Evolutionary conservation across 2,113 vertebrate genomes (phyloP), one percentile per base, ranked within the genome.

Genomic region (Rhinolophus ferrumequinum): DNA sequence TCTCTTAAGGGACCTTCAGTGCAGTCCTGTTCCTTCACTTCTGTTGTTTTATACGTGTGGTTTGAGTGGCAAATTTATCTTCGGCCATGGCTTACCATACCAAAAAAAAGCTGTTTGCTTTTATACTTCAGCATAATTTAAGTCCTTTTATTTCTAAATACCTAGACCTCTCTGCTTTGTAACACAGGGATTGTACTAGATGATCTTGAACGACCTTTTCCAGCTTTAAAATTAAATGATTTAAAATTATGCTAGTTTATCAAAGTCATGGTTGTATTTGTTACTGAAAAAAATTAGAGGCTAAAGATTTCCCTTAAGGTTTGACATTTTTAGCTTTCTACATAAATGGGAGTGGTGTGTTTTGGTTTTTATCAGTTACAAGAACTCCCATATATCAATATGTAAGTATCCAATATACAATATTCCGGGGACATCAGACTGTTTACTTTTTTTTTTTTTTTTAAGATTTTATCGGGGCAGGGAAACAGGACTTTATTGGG

Each of bases 281-380:
- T 90, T 91, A 70, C 30, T 58, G 11, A 91, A 60, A 93, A 54
- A 90, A 70, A 84, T 44, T 30, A 83, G 22, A 90, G 64, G 47
- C 56, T 24, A 50, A 44, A 24, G 1, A 21, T 50, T 30, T 84
- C 8, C 69, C 18, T 87, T 38, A 95, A n/a, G 56, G 90, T 69
- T 82, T 86, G 81, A 47, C n/a, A 70, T 58, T 87, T 90, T 90
- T 77, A 67, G 58, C n/a, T 89, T 96, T 80, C 28, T 72, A n/a
- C 8, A 3, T 80, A 56, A 90, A 62, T 60, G 56, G 38, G 8
- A 88, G 11, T 91, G 67, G 6, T 60, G 30, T 60, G 44, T 76
- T 66, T 79, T 33, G 8, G 5, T 69, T 80, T 82, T 86, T 52
- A 54, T 70, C 11, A 58, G 69, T 92, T 18, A 44, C 0, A 19